phyloP scores from a whole-genome alignment of 2,888 invertebrate genomes.

The Leucophenga montana region DNA sequence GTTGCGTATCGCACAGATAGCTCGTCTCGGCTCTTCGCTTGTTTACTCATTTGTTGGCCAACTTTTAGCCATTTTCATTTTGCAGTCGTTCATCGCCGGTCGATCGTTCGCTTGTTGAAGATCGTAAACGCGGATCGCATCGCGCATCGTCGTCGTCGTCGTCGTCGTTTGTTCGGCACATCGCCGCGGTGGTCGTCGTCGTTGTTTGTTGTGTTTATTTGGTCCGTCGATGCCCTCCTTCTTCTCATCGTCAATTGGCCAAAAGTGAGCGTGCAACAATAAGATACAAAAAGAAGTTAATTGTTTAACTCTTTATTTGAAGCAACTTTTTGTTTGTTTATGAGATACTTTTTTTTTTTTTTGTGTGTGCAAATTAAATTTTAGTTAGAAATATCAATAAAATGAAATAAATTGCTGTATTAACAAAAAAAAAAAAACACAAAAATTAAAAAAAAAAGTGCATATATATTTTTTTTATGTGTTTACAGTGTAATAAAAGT shows the following conservation, averaged over 20 bases:
- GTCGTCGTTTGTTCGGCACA: not conserved
- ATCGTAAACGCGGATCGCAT: constrained; percentile 5
- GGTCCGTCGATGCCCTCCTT: not conserved
- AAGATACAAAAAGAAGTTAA: not conserved
- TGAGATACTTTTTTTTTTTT: constrained; percentile 11
- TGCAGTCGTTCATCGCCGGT: not conserved
- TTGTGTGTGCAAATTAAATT: not conserved
- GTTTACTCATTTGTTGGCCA: constrained; percentile 1
- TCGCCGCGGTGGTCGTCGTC: not conserved
- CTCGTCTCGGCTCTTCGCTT: not conserved
- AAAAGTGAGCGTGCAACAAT: constrained; percentile 9
- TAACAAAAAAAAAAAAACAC: too few relatives aligned
- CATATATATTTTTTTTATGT: too few relatives aligned
- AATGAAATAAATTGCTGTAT: too few relatives aligned
- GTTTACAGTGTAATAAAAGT: too few relatives aligned
- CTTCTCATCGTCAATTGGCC: not conserved
- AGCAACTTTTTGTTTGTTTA: too few relatives aligned
- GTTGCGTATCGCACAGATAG: too few relatives aligned
- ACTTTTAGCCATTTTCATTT: constrained; percentile 15
- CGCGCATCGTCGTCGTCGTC: not conserved
- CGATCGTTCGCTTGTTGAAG: not conserved
- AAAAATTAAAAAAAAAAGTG: too few relatives aligned
- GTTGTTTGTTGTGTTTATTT: not conserved
- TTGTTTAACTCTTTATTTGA: not conserved
- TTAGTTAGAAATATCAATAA: too few relatives aligned